Conservation (phyloP, 2,113 vertebrate genomes). For the Hypanus sabinus region DNA sequence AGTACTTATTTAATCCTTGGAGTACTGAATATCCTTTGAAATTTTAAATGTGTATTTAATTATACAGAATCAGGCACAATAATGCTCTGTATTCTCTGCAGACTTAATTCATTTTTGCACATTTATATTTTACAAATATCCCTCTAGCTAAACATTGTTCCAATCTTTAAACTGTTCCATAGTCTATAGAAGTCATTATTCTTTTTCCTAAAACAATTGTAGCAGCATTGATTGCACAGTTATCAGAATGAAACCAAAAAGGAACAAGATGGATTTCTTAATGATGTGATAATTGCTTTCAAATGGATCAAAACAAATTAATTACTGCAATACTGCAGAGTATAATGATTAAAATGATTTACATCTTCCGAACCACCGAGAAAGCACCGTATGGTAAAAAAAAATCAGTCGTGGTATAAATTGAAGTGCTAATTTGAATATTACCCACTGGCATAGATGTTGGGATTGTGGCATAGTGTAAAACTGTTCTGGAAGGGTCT, state of each 20-base stretch:
- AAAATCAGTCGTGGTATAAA: neutral
- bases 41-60: constrained; percentile 16
- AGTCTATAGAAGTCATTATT: neutral
- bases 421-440: neutral
- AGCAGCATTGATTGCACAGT: constrained; percentile 24
- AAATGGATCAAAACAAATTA: constrained; percentile 27
- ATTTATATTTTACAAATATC: constrained; percentile 3
- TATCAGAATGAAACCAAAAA: neutral
- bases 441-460: neutral
- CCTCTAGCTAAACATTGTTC: neutral
- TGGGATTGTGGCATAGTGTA: neutral
- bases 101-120: no score
- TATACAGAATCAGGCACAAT: neutral
- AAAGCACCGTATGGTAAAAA: neutral
- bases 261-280: constrained; percentile 27
- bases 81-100: neutral
- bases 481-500: neutral
- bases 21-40: neutral
- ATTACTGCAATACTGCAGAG: neutral
- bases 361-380: neutral
- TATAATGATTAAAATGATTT: neutral
- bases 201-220: constrained; percentile 7
- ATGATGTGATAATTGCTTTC: constrained; percentile 27
- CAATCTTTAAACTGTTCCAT: neutral
- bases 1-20: neutral